Evolutionary conservation across 2,113 vertebrate genomes (phyloP), one percentile per base, ranked within the genome.

Genomic region (Mormyrus lacerda): DNA sequence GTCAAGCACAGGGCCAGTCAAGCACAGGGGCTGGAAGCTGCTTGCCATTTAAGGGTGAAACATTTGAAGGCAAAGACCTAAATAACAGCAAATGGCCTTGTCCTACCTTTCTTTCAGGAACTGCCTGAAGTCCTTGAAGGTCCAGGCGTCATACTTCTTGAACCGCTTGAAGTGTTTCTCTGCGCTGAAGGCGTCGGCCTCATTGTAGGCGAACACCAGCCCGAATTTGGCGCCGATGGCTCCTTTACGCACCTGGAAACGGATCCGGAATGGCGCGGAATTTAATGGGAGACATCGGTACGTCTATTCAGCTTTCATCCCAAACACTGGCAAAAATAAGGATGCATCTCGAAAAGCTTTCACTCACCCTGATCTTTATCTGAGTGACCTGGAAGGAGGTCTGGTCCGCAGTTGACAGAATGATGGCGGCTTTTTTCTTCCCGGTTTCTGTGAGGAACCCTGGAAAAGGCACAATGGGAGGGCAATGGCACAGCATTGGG

Each of bases 381-480:
- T 98, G 97, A 44, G 98, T 99, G 93, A 99, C 96, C 94, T 99
- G 98, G 94, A 99, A 98, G 89, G 96, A 95, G 90, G 96, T 97
- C 91, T 98, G 98, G 35, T 96, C 96, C 91, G 97, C 97, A 31
- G 98, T 96, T 3, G 98, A 99, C 92, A 99, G 95, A 93, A 99
- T 98, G 90, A 98, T 94, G 35, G 97, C 98, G 90, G 98, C 98
- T 93, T 95, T 97, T 90, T 95, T 98, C 92, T 96, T 98, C 85
- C 98, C 97, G 19, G 96, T 97, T 93, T 99, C 98, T 5, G 98
- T 98, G 55, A 99, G 97, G 91, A 99, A 99, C 91, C 98, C 98
- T 99, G 90, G 39, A 6, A 92, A 84, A 2, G 90, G 42, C 31
- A 82, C 3, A 44, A 42, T 87, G 48, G 4, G 58, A 76, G n/a